A percentile compares a stretch with the other conserved stretches of the same genome.
phyloP scores from a whole-genome alignment of 1,140 invertebrate genomes.

The Arion vulgaris region DNA sequence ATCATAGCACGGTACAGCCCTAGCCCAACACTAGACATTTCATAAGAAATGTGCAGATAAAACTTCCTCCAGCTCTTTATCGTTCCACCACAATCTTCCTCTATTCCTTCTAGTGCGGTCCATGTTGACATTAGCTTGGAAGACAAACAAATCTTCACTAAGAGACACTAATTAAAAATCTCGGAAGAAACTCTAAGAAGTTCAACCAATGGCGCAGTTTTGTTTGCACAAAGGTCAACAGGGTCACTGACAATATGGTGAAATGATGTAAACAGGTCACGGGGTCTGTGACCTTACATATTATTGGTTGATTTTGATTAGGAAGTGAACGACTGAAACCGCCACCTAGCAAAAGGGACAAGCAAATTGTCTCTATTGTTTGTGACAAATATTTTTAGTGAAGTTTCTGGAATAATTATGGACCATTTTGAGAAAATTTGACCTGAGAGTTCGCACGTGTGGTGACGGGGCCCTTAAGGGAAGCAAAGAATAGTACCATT shows the following conservation, averaged over 20 bases:
- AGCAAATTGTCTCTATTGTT: too few relatives aligned
- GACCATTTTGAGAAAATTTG: too few relatives aligned
- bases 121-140: not conserved
- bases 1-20: too few relatives aligned
- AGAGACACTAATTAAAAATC: not conserved
- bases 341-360: not conserved
- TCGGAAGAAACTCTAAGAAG: not conserved
- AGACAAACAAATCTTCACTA: not conserved
- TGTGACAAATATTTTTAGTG: too few relatives aligned
- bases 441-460: too few relatives aligned
- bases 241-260: not conserved
- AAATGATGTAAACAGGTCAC: not conserved
- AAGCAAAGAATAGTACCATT: too few relatives aligned
- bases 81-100: not conserved
- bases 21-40: not conserved
- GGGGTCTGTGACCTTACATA: not conserved
- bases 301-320: not conserved
- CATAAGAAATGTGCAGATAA: not conserved
- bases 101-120: not conserved
- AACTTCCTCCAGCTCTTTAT: not conserved
- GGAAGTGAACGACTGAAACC: not conserved
- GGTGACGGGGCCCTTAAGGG: too few relatives aligned
- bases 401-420: too few relatives aligned
- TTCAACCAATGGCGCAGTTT: not conserved
- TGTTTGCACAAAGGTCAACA: not conserved